A percentile compares a stretch with the other conserved stretches of the same genome.
These are phyloP conservation scores for Agrenia bidenticulata DNA, from an alignment of 2,888 invertebrate species.

Conservation along the genomic window DNA sequence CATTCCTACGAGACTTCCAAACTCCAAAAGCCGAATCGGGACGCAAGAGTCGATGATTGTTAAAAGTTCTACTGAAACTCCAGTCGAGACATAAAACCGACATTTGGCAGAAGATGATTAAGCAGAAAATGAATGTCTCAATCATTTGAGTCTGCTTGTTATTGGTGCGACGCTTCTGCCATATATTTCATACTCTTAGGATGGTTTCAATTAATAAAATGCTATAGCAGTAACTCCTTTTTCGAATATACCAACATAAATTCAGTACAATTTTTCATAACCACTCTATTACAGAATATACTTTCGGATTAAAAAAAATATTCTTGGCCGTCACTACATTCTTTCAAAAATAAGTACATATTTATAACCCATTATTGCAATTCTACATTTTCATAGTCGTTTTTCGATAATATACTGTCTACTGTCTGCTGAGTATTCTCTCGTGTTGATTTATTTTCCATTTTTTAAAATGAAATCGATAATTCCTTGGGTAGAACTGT, in stretches of 20 bases:
- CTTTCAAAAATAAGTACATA: background rate
- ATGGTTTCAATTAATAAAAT: too few relatives aligned
- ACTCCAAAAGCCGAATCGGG: background rate
- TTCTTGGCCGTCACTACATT: background rate
- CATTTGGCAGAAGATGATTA: background rate
- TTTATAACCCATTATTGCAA: background rate
- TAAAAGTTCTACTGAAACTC: background rate
- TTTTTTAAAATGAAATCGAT: conserved; percentile 80
- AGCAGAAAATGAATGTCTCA: background rate
- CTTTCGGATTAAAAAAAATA: too few relatives aligned
- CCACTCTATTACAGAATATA: too few relatives aligned
- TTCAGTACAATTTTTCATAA: too few relatives aligned
- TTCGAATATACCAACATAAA: too few relatives aligned
- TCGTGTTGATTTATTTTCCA: conserved; percentile 27
- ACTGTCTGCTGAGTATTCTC: background rate
- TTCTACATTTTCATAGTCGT: background rate
- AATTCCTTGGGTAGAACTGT: conserved; percentile 93
- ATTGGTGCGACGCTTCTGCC: too few relatives aligned
- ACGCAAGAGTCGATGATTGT: conserved; percentile 17
- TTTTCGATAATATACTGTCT: background rate
- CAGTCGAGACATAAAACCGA: conserved; percentile 11
- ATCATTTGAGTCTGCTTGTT: background rate
- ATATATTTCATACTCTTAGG: too few relatives aligned
- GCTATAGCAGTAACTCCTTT: too few relatives aligned
- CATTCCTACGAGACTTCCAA: conserved; percentile 5